A percentile compares a stretch with the other conserved stretches of the same genome.
Evolutionary conservation across 2,113 vertebrate species (phyloP).

Genomic region (Myotis yumanensis): DNA sequence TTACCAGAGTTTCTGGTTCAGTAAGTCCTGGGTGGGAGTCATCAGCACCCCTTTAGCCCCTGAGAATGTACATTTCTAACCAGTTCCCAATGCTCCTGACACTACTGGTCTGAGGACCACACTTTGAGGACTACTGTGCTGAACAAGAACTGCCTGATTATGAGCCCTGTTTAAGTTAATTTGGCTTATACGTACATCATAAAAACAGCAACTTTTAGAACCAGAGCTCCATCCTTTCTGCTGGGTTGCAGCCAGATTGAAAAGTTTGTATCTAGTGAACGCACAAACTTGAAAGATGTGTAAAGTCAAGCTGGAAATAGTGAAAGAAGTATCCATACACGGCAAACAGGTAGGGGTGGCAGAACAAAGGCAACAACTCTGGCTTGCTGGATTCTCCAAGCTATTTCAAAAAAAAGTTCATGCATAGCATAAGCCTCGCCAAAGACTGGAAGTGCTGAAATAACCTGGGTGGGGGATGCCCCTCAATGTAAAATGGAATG

Average conservation of each 20-base stretch:
- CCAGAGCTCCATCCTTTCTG: background rate
- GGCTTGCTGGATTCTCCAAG: background rate
- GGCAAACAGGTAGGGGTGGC: background rate
- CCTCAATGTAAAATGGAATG: background rate
- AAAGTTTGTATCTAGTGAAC: background rate
- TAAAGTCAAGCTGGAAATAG: background rate
- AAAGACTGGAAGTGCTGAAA: background rate
- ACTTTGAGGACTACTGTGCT: background rate
- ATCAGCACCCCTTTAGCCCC: background rate
- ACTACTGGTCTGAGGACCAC: background rate
- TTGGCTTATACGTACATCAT: background rate
- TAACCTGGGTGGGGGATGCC: background rate
- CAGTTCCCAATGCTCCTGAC: background rate
- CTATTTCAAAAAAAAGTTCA: background rate
- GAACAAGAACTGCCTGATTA: background rate
- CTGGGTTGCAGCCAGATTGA: background rate
- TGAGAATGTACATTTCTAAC: background rate
- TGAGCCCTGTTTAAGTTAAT: background rate
- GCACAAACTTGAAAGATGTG: background rate
- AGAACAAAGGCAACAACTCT: background rate
- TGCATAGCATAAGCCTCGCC: background rate
- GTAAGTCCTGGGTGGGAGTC: background rate
- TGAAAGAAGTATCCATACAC: background rate
- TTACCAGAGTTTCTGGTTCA: background rate
- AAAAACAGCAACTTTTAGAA: slow-evolving; percentile 23